Conservation (phyloP, 2,113 vertebrate species). For the Eulemur macaco region DNA sequence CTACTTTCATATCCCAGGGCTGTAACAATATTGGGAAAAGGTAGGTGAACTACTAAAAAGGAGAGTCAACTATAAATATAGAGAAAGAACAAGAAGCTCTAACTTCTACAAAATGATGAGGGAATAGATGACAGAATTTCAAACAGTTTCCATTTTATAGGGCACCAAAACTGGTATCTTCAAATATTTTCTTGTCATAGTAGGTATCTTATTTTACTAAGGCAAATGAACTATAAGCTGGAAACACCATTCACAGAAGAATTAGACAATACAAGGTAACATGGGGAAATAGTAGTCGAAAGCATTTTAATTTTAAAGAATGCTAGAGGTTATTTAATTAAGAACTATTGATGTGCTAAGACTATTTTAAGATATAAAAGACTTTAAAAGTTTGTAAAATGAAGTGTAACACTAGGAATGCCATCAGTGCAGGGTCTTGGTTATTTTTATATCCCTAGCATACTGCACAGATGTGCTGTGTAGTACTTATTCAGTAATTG, state of each 20-base stretch:
- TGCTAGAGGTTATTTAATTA: not conserved
- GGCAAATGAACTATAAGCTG: not conserved
- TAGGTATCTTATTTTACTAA: not conserved
- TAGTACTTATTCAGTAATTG: not conserved
- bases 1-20: not conserved
- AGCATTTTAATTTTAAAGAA: not conserved
- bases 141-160: not conserved
- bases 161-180: not conserved
- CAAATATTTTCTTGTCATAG: not conserved
- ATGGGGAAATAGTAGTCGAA: not conserved
- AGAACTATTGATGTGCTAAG: not conserved
- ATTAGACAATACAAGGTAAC: not conserved
- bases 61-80: not conserved
- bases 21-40: not conserved
- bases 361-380: not conserved
- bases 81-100: not conserved
- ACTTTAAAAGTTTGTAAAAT: not conserved
- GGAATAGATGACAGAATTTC: not conserved
- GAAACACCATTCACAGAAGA: not conserved
- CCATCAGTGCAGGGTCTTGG: accelerated
- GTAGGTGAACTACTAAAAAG: accelerated
- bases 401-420: not conserved
- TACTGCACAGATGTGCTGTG: not conserved
- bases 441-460: not conserved
- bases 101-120: not conserved